Base-by-base conservation (phyloP, 2,888 invertebrate genomes). In the Agrilus mali region DNA sequence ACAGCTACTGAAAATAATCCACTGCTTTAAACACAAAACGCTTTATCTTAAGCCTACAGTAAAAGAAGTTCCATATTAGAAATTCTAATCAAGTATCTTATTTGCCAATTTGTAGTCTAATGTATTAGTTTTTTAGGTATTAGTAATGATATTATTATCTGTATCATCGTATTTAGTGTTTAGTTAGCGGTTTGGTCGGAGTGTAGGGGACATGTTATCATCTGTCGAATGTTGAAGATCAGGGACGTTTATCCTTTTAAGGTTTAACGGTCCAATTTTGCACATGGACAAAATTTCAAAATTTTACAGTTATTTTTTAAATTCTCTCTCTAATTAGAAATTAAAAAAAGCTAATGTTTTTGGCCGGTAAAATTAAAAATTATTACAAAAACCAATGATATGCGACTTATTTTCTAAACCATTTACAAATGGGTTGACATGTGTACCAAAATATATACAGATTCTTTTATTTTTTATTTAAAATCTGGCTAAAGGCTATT, bases 51-150 rank as follows among this genome's bases (percentile, higher is more conserved):
- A 59, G 48, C 56, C 61, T 55, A 53, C 44, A 42, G 57, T 56
- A 60, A 61, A 20, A 20, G 4, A 20, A 64, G 64, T 65, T 65
- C 64, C 64, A 62, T 27, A 27, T 10, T 63, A 64, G 62, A 63
- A 60, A 61, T 60, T 62, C 58, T 61, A 62, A 59, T 63, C 60
- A 61, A 65, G 61, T 63, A 63, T 63, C 63, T 62, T 63, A 10
- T 27, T 64, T 65, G 65, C 65, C 65, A 65, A 66, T 63, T 62
- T 44, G 44, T 66, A 65, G 55, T 52, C 53, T 60, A 52, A 55
- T 61, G 46, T 48, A 47, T 47, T 59, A 61, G 57, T 50, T 49
- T 37, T 45, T 51, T 61, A 62, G 60, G 60, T 60, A 60, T 63
- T 59, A 60, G 27, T 53, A 57, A 61, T 62, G 61, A 63, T 64